Conservation (phyloP, 1,140 invertebrate species). For the Sycophila sp. region DNA sequence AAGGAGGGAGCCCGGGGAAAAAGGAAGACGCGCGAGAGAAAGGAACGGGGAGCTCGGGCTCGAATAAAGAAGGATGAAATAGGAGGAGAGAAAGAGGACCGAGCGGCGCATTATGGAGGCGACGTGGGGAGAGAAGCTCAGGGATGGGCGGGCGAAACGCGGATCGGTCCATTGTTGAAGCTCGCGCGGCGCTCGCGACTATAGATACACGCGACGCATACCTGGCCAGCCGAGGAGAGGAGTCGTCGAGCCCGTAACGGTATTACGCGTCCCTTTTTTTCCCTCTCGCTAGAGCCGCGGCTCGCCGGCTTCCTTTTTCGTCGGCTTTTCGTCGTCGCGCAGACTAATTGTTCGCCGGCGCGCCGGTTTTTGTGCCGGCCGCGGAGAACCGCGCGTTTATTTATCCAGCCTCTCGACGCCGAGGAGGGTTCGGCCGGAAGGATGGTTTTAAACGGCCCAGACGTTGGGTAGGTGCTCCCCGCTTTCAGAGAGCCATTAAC, state of each 20-base stretch:
- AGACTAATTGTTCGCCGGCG: neutral
- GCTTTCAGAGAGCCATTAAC: no score
- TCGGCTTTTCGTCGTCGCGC: neutral
- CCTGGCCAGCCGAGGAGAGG: no score
- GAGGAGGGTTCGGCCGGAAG: neutral
- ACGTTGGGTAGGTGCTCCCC: no score
- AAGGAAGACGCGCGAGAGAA: no score
- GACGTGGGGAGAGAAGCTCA: neutral
- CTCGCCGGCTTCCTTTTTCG: no score
- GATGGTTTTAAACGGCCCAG: no score
- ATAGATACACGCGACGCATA: neutral
- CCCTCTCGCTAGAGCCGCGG: neutral
- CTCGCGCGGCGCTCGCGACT: no score
- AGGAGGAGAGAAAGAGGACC: constrained; percentile 11
- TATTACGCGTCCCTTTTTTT: neutral
- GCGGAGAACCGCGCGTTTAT: neutral
- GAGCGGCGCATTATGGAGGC: neutral
- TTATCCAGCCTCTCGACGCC: neutral
- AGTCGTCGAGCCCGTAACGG: neutral
- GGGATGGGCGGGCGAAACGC: neutral
- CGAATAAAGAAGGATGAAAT: constrained; percentile 28
- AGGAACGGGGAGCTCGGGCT: constrained; percentile 16
- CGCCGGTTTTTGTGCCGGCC: no score
- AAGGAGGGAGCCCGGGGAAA: neutral
- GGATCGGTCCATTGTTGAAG: constrained; percentile 3